Conservation (phyloP, 2,113 vertebrate species). For the Cephalopholis sonnerati region DNA sequence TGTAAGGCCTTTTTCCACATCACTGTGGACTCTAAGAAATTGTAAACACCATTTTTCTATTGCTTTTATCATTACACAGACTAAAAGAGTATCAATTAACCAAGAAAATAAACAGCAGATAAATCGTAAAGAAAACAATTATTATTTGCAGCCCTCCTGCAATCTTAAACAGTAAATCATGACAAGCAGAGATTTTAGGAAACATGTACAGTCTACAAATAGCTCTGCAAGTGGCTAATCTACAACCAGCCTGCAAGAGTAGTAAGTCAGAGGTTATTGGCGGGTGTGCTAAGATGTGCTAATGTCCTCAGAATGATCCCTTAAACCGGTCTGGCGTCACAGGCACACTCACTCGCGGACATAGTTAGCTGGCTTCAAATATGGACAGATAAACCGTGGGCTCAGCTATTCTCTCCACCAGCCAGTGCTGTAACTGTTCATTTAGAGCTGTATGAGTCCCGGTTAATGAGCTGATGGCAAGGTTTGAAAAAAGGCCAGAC, state of each 20-base stretch:
- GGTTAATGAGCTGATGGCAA: constrained; percentile 40
- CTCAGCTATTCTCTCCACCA: constrained; percentile 43
- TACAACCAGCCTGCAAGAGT: constrained; percentile 33
- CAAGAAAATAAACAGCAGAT: background rate
- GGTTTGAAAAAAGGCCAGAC: constrained; percentile 6
- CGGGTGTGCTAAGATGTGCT: constrained; percentile 44
- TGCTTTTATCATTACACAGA: background rate
- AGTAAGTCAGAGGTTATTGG: constrained; percentile 67
- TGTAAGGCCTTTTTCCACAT: too few species aligned
- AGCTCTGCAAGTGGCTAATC: constrained; percentile 48
- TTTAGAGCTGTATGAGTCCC: constrained; percentile 15
- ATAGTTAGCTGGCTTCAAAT: constrained; percentile 46
- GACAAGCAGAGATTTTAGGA: constrained; percentile 9
- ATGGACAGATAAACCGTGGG: constrained; percentile 34
- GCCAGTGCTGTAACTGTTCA: constrained; percentile 15
- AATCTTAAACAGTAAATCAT: background rate
- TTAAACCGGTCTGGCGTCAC: constrained; percentile 63
- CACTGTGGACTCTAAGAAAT: too few species aligned
- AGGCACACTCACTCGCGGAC: constrained; percentile 3
- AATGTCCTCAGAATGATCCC: constrained; percentile 62
- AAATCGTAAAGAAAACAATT: background rate
- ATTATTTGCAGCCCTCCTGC: too few species aligned
- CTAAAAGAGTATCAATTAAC: background rate
- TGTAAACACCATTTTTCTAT: background rate
- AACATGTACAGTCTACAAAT: constrained; percentile 30